Percentiles rank a stretch among this genome's conserved stretches.
Conservation (phyloP, 2,888 invertebrate species). For the Phlogophora meticulosa region DNA sequence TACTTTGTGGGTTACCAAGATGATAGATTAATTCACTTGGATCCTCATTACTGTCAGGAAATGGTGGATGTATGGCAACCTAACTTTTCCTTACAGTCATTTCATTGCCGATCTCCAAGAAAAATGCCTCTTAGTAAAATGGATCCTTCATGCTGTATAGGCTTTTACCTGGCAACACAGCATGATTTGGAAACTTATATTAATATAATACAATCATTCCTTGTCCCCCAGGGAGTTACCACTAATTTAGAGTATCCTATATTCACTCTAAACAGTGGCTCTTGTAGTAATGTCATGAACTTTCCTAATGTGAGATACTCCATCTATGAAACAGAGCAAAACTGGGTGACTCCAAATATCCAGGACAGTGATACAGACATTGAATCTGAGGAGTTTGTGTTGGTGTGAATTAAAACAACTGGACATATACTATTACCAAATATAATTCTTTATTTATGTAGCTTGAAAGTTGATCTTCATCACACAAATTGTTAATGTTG, state of each 20-base stretch:
- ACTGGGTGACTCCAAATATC: constrained; percentile 86
- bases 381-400: constrained; percentile 94
- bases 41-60: constrained; percentile 98
- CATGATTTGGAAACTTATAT: constrained; percentile 95
- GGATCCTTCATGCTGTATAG: constrained; percentile 98
- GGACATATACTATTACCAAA: constrained; percentile 53
- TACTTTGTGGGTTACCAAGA: constrained; percentile 98
- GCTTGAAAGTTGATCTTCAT: constrained; percentile 48
- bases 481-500: constrained; percentile 53
- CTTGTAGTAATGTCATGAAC: constrained; percentile 91
- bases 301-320: constrained; percentile 90
- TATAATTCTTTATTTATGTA: constrained; percentile 64
- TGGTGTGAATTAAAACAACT: constrained; percentile 85
- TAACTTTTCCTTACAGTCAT: constrained; percentile 94
- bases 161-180: constrained; percentile 95
- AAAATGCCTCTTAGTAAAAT: constrained; percentile 96
- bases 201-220: constrained; percentile 92
- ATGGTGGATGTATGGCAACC: constrained; percentile 96
- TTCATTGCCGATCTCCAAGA: constrained; percentile 96
- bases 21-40: constrained; percentile 97
- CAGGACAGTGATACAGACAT: constrained; percentile 92
- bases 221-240: constrained; percentile 85
- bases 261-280: constrained; percentile 95
- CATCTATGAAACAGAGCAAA: constrained; percentile 89
- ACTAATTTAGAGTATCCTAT: constrained; percentile 94